These are phyloP conservation scores for Bambusicola thoracicus DNA, from an alignment of 2,113 vertebrate species.

Conservation along the genomic window DNA sequence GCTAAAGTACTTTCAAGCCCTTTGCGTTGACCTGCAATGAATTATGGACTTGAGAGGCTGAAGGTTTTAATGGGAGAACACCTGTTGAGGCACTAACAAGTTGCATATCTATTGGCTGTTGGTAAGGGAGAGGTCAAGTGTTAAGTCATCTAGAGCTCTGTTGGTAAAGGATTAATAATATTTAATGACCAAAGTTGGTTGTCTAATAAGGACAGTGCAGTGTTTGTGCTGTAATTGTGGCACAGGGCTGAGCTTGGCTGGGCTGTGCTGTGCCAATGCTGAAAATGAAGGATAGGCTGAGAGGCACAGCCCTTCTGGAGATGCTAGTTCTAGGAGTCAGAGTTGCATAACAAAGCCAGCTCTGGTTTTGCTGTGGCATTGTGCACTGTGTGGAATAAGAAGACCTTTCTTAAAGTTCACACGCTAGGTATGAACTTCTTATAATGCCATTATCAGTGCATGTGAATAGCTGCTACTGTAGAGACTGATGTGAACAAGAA, in stretches of 20 bases:
- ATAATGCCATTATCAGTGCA: neutral
- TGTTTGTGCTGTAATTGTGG: neutral
- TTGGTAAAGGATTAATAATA: neutral
- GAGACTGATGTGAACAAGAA: neutral
- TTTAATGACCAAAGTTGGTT: neutral
- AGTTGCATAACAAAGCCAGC: neutral
- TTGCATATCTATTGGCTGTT: neutral
- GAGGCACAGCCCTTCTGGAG: neutral
- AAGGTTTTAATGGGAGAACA: neutral
- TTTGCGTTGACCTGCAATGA: neutral
- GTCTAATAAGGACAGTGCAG: neutral
- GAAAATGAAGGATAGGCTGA: neutral
- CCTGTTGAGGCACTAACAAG: neutral
- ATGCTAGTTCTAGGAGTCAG: neutral
- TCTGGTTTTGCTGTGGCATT: neutral
- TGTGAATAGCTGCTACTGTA: neutral
- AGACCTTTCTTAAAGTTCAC: neutral
- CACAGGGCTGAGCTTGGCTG: neutral
- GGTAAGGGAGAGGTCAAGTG: neutral
- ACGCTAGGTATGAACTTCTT: neutral
- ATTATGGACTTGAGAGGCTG: neutral
- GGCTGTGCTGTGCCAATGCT: neutral
- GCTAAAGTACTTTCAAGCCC: neutral
- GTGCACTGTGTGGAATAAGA: neutral
- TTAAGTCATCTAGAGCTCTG: rapidly evolving